phyloP scores from a whole-genome alignment of 2,888 invertebrate species.

The Axea sp. region DNA sequence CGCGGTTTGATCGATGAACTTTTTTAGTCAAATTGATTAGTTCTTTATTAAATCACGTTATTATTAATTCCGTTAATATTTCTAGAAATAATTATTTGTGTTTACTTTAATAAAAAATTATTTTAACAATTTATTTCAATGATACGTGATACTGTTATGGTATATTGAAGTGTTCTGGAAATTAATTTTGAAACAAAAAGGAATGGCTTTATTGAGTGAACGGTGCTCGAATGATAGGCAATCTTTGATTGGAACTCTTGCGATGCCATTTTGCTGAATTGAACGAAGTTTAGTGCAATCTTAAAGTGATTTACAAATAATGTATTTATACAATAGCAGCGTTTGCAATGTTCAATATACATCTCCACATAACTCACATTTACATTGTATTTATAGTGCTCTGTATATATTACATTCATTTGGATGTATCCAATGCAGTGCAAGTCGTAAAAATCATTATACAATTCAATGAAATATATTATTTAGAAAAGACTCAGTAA shows the following conservation, averaged over 20 bases:
- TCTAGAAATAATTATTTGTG: no score
- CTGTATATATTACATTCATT: slow-evolving; percentile 53
- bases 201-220: no score
- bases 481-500: slow-evolving; percentile 33
- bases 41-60: no score
- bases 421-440: slow-evolving; percentile 56
- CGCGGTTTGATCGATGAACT: no score
- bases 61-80: no score
- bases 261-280: slow-evolving; percentile 64
- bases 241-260: slow-evolving; percentile 62
- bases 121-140: no score
- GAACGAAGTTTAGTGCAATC: slow-evolving; percentile 65
- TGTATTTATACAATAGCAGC: slow-evolving; percentile 60
- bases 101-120: no score
- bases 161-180: no score
- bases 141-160: no score
- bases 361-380: slow-evolving; percentile 57
- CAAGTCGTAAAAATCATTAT: slow-evolving; percentile 46
- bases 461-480: slow-evolving; percentile 41
- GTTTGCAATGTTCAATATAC: slow-evolving; percentile 58
- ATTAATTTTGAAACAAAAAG: no score
- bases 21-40: no score
- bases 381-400: slow-evolving; percentile 59
- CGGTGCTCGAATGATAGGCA: no score
- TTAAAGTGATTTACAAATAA: slow-evolving; percentile 62